Evolutionary conservation across 2,888 invertebrate species (phyloP), one percentile per base, ranked within the genome.

Genomic region (Opisthograptis luteolata): DNA sequence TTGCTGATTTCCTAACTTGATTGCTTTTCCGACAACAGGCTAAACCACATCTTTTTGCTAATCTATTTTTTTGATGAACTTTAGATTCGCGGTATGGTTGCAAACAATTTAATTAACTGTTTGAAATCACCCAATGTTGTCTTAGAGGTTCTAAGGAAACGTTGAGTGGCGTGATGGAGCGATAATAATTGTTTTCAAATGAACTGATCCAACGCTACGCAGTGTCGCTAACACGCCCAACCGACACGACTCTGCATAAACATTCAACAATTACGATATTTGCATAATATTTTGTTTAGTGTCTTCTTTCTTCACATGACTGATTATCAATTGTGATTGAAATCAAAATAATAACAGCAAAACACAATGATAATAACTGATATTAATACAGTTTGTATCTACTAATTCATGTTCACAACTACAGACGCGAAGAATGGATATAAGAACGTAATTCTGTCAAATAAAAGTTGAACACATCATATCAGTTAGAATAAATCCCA

Each of bases 181-280:
- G 67, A 55, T 75, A 73, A 75, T 78, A 73, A 75, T 78, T 74
- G 73, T 70, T 73, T 79, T 79, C 66, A 62, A 76, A 70, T 70
- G 67, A 77, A 76, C 58, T 51, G 60, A 59, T 65, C 58, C 42
- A 46, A 34, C 56, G 44, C 55, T 46, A 47, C 28, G 5, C 13
- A 64, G 59, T 69, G 70, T 74, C 68, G 65, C 74, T 74, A 71
- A 55, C 65, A 66, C 64, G 50, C 14, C 34, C 34, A 44, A 42
- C 63, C 50, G 55, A 60, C 66, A 65, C 62, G 64, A 63, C 68
- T 60, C 61, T 60, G 64, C 66, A 69, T 64, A 70, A 66, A 63
- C 60, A 68, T 62, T 58, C 45, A 51, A 58, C 63, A 57, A 59
- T 62, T 62, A 63, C 62, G 44, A 51, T 53, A 62, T 60, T 65